Conservation (phyloP, 2,797 vertebrate genomes). For the Anguilla marmorata region DNA sequence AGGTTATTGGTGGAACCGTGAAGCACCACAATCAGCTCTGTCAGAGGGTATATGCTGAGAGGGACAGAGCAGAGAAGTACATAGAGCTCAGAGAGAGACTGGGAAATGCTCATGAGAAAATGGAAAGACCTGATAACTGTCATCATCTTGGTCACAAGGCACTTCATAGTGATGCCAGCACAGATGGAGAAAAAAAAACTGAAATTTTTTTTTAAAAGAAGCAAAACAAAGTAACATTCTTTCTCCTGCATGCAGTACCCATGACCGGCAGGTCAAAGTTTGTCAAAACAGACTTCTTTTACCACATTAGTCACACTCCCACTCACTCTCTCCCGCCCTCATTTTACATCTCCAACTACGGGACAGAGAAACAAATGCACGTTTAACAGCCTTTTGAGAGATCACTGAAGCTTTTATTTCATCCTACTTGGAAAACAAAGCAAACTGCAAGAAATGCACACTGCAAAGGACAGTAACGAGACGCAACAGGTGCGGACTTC, state of each 20-base stretch:
- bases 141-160: neutral
- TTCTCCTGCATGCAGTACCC: neutral
- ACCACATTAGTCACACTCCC: conserved; percentile 5
- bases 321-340: neutral
- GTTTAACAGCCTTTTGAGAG: neutral
- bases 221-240: neutral
- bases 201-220: neutral
- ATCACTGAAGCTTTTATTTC: neutral
- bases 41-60: neutral
- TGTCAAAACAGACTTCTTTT: conserved; percentile 24
- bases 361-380: neutral
- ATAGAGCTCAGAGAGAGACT: neutral
- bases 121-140: neutral
- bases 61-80: neutral
- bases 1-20: neutral
- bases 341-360: neutral
- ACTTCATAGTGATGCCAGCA: neutral
- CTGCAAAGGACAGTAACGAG: neutral
- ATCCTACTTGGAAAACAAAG: neutral
- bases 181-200: neutral
- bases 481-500: neutral
- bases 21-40: neutral
- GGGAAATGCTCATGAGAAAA: neutral
- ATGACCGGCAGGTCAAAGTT: conserved; percentile 4
- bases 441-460: neutral